phyloP scores from a whole-genome alignment of 2,113 vertebrate genomes.

The Scatophagus argus region DNA sequence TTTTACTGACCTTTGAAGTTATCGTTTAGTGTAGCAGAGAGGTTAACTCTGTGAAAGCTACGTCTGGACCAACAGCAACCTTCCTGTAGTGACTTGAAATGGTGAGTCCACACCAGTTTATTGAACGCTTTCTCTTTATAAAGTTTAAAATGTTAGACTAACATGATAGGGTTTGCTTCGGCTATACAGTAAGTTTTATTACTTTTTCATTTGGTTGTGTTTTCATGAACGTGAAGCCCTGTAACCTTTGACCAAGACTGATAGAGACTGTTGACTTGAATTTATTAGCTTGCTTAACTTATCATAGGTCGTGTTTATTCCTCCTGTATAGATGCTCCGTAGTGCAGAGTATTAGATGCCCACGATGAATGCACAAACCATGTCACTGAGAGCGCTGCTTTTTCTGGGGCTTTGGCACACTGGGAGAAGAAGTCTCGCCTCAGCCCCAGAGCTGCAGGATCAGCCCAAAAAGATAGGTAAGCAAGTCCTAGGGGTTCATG shows the following conservation, averaged over 20 bases:
- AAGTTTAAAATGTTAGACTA: background rate
- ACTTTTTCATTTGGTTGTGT: background rate
- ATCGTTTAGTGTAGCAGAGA: background rate
- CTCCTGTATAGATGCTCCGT: slow-evolving; percentile 54
- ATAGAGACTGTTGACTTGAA: background rate
- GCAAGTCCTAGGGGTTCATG: background rate
- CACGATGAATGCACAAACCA: slow-evolving; percentile 68
- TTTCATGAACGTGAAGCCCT: background rate
- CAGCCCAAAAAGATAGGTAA: slow-evolving; percentile 83
- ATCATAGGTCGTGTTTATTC: background rate
- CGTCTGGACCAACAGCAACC: slow-evolving; percentile 1
- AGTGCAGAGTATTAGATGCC: slow-evolving; percentile 13
- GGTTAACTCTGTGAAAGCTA: background rate
- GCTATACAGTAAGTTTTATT: background rate
- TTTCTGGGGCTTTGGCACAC: slow-evolving; percentile 78
- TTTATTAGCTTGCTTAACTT: background rate
- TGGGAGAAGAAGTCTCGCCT: slow-evolving; percentile 73
- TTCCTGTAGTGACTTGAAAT: background rate
- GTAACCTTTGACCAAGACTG: slow-evolving; percentile 57
- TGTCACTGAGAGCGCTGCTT: slow-evolving; percentile 72
- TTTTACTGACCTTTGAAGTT: background rate
- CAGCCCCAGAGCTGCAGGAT: slow-evolving; percentile 66
- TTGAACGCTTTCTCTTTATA: background rate
- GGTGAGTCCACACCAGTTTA: slow-evolving; percentile 17
- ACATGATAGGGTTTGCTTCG: background rate